These are phyloP conservation scores for Pagrus major DNA, from an alignment of 2,113 vertebrate genomes.

Conservation along the genomic window DNA sequence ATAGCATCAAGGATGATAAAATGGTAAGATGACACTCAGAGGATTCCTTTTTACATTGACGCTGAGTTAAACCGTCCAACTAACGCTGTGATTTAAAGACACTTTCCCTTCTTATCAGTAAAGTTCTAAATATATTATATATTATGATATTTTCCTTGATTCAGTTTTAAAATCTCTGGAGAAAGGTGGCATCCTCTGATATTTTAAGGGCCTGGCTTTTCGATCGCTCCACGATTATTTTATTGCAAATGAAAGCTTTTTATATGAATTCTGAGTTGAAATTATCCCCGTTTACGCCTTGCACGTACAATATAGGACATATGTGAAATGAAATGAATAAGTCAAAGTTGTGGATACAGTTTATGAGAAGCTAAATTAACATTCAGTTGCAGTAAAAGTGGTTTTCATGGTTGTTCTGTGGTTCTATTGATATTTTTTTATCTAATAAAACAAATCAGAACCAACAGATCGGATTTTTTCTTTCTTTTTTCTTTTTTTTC, in stretches of 20 bases:
- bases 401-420: background rate
- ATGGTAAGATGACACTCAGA: background rate
- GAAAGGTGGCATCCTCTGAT: background rate
- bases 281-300: background rate
- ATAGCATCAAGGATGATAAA: background rate
- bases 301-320: background rate
- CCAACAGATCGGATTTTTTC: no score
- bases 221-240: no score
- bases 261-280: background rate
- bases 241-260: background rate
- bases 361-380: background rate
- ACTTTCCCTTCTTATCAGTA: background rate
- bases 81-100: background rate
- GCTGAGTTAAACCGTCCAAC: background rate
- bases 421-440: background rate
- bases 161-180: background rate
- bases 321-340: background rate
- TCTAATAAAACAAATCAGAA: background rate
- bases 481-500: no score
- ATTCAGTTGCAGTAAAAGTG: background rate
- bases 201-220: background rate
- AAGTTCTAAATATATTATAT: accelerated
- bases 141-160: background rate
- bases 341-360: background rate
- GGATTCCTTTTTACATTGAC: background rate